Base-by-base conservation (phyloP, 2,888 invertebrate genomes). In the Mactromeris polynyma region DNA sequence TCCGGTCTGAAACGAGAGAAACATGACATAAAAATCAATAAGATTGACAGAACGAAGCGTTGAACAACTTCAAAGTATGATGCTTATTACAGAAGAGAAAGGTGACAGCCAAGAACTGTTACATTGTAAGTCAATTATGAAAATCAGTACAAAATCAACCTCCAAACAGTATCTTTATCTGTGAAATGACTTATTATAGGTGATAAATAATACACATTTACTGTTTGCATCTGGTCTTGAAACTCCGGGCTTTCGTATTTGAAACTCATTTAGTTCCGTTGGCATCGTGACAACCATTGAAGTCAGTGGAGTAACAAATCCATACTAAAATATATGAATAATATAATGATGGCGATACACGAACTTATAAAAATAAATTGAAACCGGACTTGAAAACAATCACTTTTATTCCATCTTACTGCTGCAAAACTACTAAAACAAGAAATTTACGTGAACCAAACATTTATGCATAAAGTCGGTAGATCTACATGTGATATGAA, bases 211-310 rank as follows among this genome's bases (percentile, higher is more conserved):
- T n/a, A n/a, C n/a, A n/a, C n/a, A n/a, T n/a, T n/a, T n/a, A 64
- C n/a, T 64, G 11, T 64, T 11, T 4, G 2, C 58, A 26, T n/a
- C 26, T 46, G 46, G 46, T 11, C 26, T 26, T n/a, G 58, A 7
- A 64, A n/a, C 26, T 64, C 58, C 58, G 2, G 58, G 73, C 36
- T 26, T 31, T 4, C 14, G 14, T 17, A 19, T 11, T 73, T 73
- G n/a, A 36, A 19, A 26, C 33, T 73, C 33, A 11, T 36, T 21
- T 33, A 36, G 73, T 21, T 64, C 83, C 21, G 81, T 54, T 1
- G 85, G 81, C 58, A 88, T 51, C 1, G 91, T 89, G 6, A 91
- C 91, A 38, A 91, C 91, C 91, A 91, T 91, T 31, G 91, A 86
- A 0, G 91, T 91, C 19, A 89, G 83, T 17, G 91, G 91, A 2